A percentile compares a stretch with the other conserved stretches of the same genome.
phyloP scores from a whole-genome alignment of 2,888 invertebrate species.

The Mactromeris polynyma region DNA sequence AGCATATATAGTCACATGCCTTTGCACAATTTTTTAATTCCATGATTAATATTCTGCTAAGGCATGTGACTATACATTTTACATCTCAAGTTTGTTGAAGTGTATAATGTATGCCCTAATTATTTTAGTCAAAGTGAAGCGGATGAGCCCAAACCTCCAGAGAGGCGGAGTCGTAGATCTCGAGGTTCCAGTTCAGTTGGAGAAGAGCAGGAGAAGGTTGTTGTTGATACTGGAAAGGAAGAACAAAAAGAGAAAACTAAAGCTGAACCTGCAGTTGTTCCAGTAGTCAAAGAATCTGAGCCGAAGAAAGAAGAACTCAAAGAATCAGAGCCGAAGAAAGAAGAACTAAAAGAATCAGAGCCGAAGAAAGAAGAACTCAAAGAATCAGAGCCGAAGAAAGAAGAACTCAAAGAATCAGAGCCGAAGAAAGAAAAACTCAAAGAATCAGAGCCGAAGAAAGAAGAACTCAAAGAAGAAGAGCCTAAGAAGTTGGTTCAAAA shows the following conservation, averaged over 20 bases:
- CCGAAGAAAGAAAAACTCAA: neutral
- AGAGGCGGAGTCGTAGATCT: conserved; percentile 37
- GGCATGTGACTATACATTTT: no score
- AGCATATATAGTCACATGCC: no score
- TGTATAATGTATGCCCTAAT: neutral
- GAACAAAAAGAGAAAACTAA: neutral
- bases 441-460: neutral
- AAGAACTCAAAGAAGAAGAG: neutral
- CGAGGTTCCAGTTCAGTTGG: conserved; percentile 24
- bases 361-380: neutral
- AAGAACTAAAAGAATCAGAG: neutral
- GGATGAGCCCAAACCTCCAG: conserved; percentile 24
- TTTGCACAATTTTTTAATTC: no score
- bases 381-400: neutral
- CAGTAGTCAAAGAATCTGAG: neutral
- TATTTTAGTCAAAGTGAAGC: conserved; percentile 47
- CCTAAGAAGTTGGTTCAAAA: neutral
- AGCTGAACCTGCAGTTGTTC: neutral
- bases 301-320: neutral
- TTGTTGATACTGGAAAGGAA: neutral
- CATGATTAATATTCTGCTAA: no score
- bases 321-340: neutral
- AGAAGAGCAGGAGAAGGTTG: conserved; percentile 35
- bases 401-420: neutral
- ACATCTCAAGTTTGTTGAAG: no score